Evolutionary conservation across 2,888 invertebrate genomes (phyloP), one percentile per base, ranked within the genome.

Genomic region (Plusia festucae): DNA sequence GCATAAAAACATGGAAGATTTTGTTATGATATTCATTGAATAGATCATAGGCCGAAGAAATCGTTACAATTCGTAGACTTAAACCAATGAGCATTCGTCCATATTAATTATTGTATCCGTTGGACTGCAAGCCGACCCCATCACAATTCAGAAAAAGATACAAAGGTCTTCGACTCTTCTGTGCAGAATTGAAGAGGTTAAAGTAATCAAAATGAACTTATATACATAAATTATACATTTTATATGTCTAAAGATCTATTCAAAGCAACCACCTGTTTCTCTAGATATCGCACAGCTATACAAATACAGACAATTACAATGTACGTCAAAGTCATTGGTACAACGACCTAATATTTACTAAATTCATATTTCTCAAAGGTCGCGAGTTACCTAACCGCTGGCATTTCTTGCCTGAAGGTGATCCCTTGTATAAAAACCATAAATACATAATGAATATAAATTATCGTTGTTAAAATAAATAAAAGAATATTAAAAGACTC

Each of bases 281-380:
- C 51, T 72, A 60, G 20, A 27, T 61, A 46, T 18, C 59, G 40
- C 49, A 13, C 64, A 69, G 60, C 64, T 78, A 68, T 61, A 69
- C 60, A 53, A 76, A 76, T 44, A 65, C 49, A 60, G 72, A 64
- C 70, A 55, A 62, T 53, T 46, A 60, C 63, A 59, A 27, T 57
- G 59, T 55, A 54, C 62, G 24, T 54, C 80, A 85, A 85, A 70
- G 85, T 83, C 85, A 81, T 16, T 18, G 63, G 82, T 78, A 34
- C 78, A 63, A 34, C 66, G 73, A 80, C 76, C 80, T 59, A 81
- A 67, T 78, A 81, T 76, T 71, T 64, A 75, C 59, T 65, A 73
- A 81, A 74, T 70, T 76, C 70, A 78, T 78, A 81, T 72, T 65
- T 70, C 70, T 56, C 65, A 79, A 76, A 84, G 82, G 82, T 84